Evolutionary conservation across 2,888 invertebrate genomes (phyloP), one percentile per base, ranked within the genome.

Genomic region (Folsomia manolachei): DNA sequence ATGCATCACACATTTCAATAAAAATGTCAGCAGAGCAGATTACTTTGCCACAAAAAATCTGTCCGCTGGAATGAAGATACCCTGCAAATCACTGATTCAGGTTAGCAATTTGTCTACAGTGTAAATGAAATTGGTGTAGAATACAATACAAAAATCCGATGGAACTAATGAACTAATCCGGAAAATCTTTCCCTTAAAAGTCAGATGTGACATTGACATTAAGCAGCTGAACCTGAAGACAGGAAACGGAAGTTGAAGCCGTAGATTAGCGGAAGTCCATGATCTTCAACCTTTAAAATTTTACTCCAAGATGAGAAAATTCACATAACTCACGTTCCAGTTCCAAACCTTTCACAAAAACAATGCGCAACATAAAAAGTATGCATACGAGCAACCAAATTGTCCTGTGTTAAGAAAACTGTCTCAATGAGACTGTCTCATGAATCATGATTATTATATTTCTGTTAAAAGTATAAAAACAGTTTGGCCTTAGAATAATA

Each of bases 181-280:
- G n/a, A n/a, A n/a, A n/a, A n/a, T n/a, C n/a, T n/a, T n/a, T n/a
- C n/a, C n/a, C n/a, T n/a, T n/a, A n/a, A n/a, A n/a, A n/a, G n/a
- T n/a, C n/a, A n/a, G n/a, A n/a, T n/a, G n/a, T 21, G 56, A 56
- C 56, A 56, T 56, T 56, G 56, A 56, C 56, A n/a, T 19, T 56
- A 39, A 21, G 56, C 56, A 56, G 56, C 56, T 56, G 56, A 56
- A 56, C 56, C 18, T 7, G 21, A 56, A 56, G 19, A 56, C 56
- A 56, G 56, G 56, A 56, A 56, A 56, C 56, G 56, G 56, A 56
- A 56, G 56, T 19, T 18, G 18, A 51, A 51, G 9, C 18, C 18
- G 9, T 7, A 56, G 56, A 56, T 21, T 19, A 56, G n/a, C 56
- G 56, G 56, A 56, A 56, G 19, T n/a, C 21, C 56, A 14, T 56